Evolutionary conservation across 1,140 invertebrate species (phyloP).

Genomic region (Ostrea denselamellosa): DNA sequence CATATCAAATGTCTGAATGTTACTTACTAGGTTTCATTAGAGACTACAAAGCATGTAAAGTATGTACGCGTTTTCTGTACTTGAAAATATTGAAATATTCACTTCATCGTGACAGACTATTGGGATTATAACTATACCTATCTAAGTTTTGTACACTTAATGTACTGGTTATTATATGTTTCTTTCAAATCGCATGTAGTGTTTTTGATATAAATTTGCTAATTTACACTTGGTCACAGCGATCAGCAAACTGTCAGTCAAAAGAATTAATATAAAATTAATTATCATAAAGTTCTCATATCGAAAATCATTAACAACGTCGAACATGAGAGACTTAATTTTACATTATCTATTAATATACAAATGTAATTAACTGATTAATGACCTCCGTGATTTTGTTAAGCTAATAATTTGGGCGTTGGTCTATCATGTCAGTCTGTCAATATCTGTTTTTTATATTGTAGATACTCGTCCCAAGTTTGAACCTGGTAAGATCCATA

Average conservation of each 20-base stretch:
- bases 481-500: conserved; percentile 24
- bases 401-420: background rate
- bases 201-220: background rate
- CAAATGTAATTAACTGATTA: conserved; percentile 16
- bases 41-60: no score
- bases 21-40: no score
- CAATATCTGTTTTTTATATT: background rate
- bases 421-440: background rate
- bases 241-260: background rate
- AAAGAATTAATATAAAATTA: conserved; percentile 25
- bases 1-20: no score
- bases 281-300: background rate
- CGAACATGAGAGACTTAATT: conserved; percentile 16
- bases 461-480: background rate
- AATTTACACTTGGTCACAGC: background rate
- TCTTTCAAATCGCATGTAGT: background rate
- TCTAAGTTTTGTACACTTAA: background rate
- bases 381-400: conserved; percentile 16
- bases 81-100: conserved; percentile 12
- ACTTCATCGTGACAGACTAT: background rate
- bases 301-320: background rate
- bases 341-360: background rate
- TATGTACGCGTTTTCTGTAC: background rate
- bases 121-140: background rate
- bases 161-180: background rate